Percentiles rank a stretch among this genome's conserved stretches.
phyloP scores from a whole-genome alignment of 2,888 invertebrate genomes.

The Pseudanteris insignis region DNA sequence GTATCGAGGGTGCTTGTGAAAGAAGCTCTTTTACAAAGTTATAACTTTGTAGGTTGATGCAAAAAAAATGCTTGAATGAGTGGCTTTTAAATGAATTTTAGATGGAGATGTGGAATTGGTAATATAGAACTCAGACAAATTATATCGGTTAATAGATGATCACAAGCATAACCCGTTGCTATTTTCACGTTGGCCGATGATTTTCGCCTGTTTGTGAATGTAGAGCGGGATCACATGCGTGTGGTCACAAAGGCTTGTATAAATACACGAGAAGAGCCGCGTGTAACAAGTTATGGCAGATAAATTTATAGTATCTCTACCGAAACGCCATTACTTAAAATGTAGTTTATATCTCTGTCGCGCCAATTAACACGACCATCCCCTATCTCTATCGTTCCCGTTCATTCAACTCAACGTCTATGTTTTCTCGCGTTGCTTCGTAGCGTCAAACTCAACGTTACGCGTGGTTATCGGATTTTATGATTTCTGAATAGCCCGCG shows the following conservation, averaged over 20 bases:
- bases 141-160: constrained; percentile 42
- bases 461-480: constrained; percentile 61
- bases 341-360: constrained; percentile 45
- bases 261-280: constrained; percentile 66
- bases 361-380: constrained; percentile 26
- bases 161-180: constrained; percentile 41
- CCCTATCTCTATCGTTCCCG: constrained; percentile 33
- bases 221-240: constrained; percentile 53
- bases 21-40: constrained; percentile 12
- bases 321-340: constrained; percentile 66
- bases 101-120: background rate
- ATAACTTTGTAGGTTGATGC: background rate
- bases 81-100: constrained; percentile 16
- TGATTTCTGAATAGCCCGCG: constrained; percentile 63
- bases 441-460: constrained; percentile 35
- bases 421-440: constrained; percentile 41
- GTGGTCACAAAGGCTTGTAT: constrained; percentile 63
- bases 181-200: constrained; percentile 20
- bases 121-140: constrained; percentile 4
- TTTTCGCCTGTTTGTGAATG: constrained; percentile 1
- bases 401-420: constrained; percentile 40
- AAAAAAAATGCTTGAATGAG: constrained; percentile 10
- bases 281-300: constrained; percentile 67
- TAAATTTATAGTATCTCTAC: constrained; percentile 67
- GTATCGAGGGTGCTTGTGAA: constrained; percentile 19